A percentile compares a stretch with the other conserved stretches of the same genome.
These are phyloP conservation scores for Dromaius novaehollandiae DNA, from an alignment of 2,113 vertebrate species.

Conservation along the genomic window DNA sequence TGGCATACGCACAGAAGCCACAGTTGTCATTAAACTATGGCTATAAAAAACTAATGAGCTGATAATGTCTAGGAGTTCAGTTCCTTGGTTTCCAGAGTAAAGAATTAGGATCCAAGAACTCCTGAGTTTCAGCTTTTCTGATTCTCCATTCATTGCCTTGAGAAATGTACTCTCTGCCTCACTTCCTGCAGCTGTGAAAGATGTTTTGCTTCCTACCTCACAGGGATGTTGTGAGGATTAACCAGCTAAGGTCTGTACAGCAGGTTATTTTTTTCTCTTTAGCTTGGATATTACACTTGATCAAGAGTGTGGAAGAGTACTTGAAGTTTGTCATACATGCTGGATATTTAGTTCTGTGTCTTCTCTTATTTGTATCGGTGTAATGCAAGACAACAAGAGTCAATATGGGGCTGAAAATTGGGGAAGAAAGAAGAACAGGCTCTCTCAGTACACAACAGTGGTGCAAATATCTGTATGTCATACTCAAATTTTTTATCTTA, in stretches of 20 bases:
- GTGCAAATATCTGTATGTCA: not conserved
- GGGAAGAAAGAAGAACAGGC: not conserved
- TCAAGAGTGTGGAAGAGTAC: not conserved
- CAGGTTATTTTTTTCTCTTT: slow-evolving; percentile 5
- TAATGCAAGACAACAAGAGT: not conserved
- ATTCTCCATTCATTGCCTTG: slow-evolving; percentile 27
- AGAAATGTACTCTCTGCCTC: slow-evolving; percentile 2
- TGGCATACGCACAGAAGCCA: slow-evolving; percentile 49
- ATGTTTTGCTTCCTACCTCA: slow-evolving; percentile 40
- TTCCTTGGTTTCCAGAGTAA: slow-evolving; percentile 9
- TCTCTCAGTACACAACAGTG: not conserved
- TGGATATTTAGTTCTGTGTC: not conserved
- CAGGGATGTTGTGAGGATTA: slow-evolving; percentile 50
- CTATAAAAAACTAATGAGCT: not conserved
- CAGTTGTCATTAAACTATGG: not conserved
- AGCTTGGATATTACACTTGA: not conserved
- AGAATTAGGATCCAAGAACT: slow-evolving; percentile 15
- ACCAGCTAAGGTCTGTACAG: not conserved
- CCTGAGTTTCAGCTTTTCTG: not conserved
- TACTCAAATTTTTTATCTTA: not conserved
- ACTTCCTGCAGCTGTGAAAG: slow-evolving; percentile 1
- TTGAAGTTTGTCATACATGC: not conserved
- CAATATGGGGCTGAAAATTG: not conserved
- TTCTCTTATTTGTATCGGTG: not conserved
- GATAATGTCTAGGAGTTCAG: not conserved